Base-by-base conservation (phyloP, 2,888 invertebrate genomes). In the Parnassius glacialis region DNA sequence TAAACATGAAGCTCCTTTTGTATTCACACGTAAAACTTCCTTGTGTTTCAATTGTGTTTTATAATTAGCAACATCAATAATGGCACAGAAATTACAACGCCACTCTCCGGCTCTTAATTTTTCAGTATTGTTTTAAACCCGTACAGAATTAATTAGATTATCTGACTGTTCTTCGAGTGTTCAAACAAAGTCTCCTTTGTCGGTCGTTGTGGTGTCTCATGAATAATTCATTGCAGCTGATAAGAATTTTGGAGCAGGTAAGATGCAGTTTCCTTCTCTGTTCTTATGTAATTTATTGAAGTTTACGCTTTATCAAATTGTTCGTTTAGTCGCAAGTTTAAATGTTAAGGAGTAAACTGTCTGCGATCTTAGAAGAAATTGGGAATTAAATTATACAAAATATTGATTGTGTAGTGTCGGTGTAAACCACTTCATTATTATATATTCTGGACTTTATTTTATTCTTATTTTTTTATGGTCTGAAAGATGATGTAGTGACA, bases 101-200 rank as follows among this genome's bases (percentile, higher is more conserved):
- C 42, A 55, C 57, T 67, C 65, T 55, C 60, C 64, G 65, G 52
- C 65, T 56, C 57, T 65, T 65, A 64, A 68, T 66, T 69, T 67
- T 61, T 57, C 65, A 52, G 64, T 61, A 65, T 71, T 72, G 73
- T 73, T 67, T 64, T 58, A 65, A 70, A 67, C 68, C 71, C 67
- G 64, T 68, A 57, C 68, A 65, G 69, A 69, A 72, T 73, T 77
- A 75, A 74, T 73, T 67, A 72, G 74, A 75, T 76, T 74, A 73
- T 65, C 64, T 57, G 62, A 60, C 59, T 64, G 64, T 65, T 62
- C 50, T 51, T 54, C 50, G 53, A 34, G 52, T 48, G 58, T 64
- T 61, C 57, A 57, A 54, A 60, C 65, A 58, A 59, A 51, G 52
- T 52, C 57, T 62, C 55, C 60, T n/a, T 53, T 52, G 56, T 53